Conservation (phyloP, 2,113 vertebrate genomes). For the Columbina picui region DNA sequence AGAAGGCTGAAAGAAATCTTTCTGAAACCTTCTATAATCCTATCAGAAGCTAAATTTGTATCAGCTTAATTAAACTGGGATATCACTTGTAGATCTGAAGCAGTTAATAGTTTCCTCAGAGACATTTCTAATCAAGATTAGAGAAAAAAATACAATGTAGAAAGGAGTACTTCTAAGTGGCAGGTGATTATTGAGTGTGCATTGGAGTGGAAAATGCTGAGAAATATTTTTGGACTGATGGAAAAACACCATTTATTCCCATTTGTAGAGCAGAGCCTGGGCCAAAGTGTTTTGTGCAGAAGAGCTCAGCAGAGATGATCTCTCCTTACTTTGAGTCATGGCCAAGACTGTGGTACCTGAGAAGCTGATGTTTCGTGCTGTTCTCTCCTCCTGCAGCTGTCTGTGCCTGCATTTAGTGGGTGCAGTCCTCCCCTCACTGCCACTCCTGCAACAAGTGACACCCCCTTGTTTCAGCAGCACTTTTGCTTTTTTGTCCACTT, state of each 20-base stretch:
- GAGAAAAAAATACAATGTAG: not conserved
- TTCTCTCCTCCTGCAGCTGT: not conserved
- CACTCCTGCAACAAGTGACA: not conserved
- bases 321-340: not conserved
- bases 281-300: not conserved
- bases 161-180: not conserved
- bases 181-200: not conserved
- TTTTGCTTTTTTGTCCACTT: not conserved
- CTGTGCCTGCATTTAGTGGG: not conserved
- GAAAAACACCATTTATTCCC: slow-evolving; percentile 14
- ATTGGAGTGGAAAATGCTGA: not conserved
- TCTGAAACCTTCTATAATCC: not conserved
- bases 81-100: not conserved
- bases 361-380: not conserved
- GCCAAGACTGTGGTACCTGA: not conserved
- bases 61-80: slow-evolving; percentile 25
- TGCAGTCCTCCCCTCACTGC: not conserved
- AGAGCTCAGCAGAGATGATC: slow-evolving; percentile 31
- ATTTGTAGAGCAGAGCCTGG: not conserved
- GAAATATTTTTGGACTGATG: not conserved
- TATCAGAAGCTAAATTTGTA: not conserved
- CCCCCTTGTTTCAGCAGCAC: not conserved
- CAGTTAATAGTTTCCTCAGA: not conserved
- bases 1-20: not conserved
- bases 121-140: slow-evolving; percentile 18